A percentile compares a stretch with the other conserved stretches of the same genome.
phyloP scores from a whole-genome alignment of 2,888 invertebrate species.

The Sphaerophoria rueppellii region DNA sequence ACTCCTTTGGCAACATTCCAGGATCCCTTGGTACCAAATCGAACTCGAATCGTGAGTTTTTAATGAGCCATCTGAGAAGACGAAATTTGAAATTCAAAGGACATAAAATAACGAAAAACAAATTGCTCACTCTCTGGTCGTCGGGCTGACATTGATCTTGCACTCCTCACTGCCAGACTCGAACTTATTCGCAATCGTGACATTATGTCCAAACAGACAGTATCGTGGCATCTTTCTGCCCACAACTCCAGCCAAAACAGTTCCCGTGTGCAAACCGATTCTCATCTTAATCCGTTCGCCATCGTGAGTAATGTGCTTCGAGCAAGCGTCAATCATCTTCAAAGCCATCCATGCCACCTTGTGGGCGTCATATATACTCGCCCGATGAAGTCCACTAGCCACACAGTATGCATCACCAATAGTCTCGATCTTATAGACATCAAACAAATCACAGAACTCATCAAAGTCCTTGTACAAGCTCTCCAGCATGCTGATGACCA shows the following conservation, averaged over 20 bases:
- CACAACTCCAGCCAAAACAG: conserved; percentile 96
- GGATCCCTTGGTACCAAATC: conserved; percentile 89
- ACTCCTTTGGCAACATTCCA: conserved; percentile 92
- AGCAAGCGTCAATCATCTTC: conserved; percentile 95
- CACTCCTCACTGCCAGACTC: conserved; percentile 96
- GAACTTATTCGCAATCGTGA: conserved; percentile 97
- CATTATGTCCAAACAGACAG: conserved; percentile 97
- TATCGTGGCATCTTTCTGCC: conserved; percentile 92
- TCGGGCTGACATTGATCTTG: conserved; percentile 96
- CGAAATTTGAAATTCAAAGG: conserved; percentile 5
- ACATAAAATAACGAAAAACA: background rate
- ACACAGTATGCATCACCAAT: conserved; percentile 98
- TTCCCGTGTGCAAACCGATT: conserved; percentile 96
- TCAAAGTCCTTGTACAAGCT: conserved; percentile 96
- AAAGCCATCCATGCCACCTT: conserved; percentile 98
- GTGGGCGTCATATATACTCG: conserved; percentile 93
- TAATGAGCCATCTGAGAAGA: conserved; percentile 87
- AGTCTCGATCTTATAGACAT: conserved; percentile 98
- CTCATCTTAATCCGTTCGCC: conserved; percentile 97
- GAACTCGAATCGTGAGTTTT: conserved; percentile 88
- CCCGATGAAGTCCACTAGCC: conserved; percentile 94
- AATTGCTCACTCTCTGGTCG: conserved; percentile 91
- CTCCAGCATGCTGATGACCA: conserved; percentile 97
- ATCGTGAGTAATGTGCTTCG: conserved; percentile 93
- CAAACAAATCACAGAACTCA: conserved; percentile 94